These are phyloP conservation scores for Sylvilagus bachmani DNA, from an alignment of 2,113 vertebrate species.

Conservation along the genomic window DNA sequence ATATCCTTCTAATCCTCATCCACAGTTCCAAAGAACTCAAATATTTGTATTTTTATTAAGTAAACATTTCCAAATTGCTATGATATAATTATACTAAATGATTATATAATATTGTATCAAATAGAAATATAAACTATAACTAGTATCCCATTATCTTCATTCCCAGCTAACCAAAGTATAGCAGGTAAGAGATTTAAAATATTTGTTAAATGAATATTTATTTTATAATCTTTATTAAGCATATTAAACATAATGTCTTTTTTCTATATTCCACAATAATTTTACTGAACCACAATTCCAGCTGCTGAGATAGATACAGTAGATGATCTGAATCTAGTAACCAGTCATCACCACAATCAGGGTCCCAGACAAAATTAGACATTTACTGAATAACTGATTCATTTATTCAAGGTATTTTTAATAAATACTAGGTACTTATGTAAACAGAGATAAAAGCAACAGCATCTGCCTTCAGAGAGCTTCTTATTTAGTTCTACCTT, in stretches of 20 bases:
- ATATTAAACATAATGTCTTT: background rate
- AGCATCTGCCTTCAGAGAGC: background rate
- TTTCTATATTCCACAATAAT: conserved; percentile 34
- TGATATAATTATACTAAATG: conserved; percentile 30
- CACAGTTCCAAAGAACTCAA: background rate
- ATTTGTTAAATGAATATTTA: conserved; percentile 41
- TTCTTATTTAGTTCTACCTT: conserved; percentile 21
- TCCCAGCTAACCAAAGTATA: background rate
- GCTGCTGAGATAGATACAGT: background rate
- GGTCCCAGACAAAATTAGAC: conserved; percentile 28
- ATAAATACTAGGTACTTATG: background rate
- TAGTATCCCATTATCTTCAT: background rate
- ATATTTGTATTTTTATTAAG: conserved; percentile 16
- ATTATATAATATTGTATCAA: conserved; percentile 23
- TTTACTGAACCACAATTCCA: conserved; percentile 30
- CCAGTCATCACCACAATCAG: background rate
- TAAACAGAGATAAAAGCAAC: too few species aligned
- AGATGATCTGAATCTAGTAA: conserved; percentile 20
- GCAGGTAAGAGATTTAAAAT: conserved; percentile 1
- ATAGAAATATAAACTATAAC: conserved; percentile 10
- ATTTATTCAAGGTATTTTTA: conserved; percentile 31
- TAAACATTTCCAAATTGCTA: background rate
- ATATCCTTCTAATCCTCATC: background rate
- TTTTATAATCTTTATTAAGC: background rate
- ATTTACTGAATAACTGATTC: background rate